Evolutionary conservation across 2,113 vertebrate genomes (phyloP), one percentile per base, ranked within the genome.

Genomic region (Falco punctatus): DNA sequence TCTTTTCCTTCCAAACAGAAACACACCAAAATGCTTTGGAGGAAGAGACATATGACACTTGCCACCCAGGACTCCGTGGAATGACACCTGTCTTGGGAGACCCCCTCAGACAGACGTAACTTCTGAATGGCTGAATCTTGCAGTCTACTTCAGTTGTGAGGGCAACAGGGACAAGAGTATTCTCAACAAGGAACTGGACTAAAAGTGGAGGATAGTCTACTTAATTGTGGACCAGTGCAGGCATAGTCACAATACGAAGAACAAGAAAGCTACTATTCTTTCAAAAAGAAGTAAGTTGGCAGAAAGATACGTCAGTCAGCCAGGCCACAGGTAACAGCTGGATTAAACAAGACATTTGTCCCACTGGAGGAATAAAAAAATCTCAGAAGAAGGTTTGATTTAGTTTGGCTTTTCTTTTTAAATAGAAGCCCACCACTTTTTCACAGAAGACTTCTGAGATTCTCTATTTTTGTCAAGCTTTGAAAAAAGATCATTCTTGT

Each of bases 31-130:
- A 14, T 1, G 3, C 22, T 67, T 14, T 51, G 58, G 19, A 74
- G 70, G 57, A 64, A 83, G 27, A 27, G 6, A 33, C 3, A 15
- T 5, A 0, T 66, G n/a, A 51, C 30, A 49, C 15, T 44, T 89
- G 10, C 10, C 15, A 48, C 48, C 20, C 15, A 48, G 6, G 35
- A 5, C 3, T 83, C 44, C 19, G 17, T 65, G 48, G 40, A 74
- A 54, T 0, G 1, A 65, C 22, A n/a, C 6, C 15, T 64, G 8
- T 46, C 15, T 19, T 28, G 22, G 26, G 33, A 74, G 0, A n/a
- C 23, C 4, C 67, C 16, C 33, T 82, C 38, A 62, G 30, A 84
- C 13, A 58, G 19, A 4, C 16, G 17, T 64, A 87, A 79, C 19
- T 83, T 30, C 35, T 49, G 30, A 52, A 40, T 6, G 15, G 12